Conservation (phyloP, 1,140 invertebrate species). For the Drosophila azteca region DNA sequence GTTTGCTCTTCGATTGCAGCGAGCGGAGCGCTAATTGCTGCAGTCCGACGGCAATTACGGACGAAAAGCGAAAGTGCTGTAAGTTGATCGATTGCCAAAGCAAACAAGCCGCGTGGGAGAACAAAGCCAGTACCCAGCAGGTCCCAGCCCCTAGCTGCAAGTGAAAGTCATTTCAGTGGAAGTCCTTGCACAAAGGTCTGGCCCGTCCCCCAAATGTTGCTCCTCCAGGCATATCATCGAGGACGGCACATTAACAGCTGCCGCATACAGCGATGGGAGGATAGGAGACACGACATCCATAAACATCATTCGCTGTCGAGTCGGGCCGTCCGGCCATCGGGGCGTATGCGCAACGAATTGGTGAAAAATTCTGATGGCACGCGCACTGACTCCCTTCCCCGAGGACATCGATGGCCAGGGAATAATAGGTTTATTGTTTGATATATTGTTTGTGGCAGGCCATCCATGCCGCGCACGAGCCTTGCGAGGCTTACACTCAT, state of each 20-base stretch:
- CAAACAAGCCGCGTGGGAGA: slow-evolving; percentile 30
- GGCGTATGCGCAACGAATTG: slow-evolving; percentile 47
- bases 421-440: slow-evolving; percentile 75
- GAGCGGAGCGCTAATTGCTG: slow-evolving; percentile 56
- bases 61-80: slow-evolving; percentile 65
- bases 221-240: slow-evolving; percentile 2
- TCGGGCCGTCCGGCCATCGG: slow-evolving; percentile 1
- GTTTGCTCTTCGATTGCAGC: slow-evolving; percentile 26
- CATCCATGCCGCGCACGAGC: slow-evolving; percentile 3
- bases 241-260: slow-evolving; percentile 46
- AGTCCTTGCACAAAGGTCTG: slow-evolving; percentile 4
- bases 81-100: slow-evolving; percentile 69
- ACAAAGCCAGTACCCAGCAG: slow-evolving; percentile 31
- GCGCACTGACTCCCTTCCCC: slow-evolving; percentile 42
- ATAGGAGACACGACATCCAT: not conserved
- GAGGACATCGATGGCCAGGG: slow-evolving; percentile 31
- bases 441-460: slow-evolving; percentile 57
- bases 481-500: not conserved
- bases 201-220: not conserved
- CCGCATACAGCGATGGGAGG: not conserved
- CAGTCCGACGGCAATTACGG: slow-evolving; percentile 25
- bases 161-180: slow-evolving; percentile 1
- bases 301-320: slow-evolving; percentile 4
- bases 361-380: slow-evolving; percentile 50
- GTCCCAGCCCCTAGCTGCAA: slow-evolving; percentile 17